Evolutionary conservation across 2,113 vertebrate genomes (phyloP).

Genomic region (Gobiocypris rarus): DNA sequence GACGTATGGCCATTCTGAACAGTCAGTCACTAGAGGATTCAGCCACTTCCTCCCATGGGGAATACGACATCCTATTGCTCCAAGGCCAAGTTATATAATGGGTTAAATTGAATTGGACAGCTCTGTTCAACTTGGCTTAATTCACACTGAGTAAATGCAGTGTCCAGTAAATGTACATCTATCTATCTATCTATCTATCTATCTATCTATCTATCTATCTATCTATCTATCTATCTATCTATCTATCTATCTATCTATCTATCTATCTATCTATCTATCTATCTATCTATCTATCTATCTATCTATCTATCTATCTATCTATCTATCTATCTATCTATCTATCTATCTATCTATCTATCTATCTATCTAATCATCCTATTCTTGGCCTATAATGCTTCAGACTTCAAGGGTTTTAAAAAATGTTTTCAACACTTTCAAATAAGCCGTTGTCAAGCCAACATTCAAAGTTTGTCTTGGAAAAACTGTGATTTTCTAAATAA

Average conservation of each 20-base stretch:
- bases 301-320: no score
- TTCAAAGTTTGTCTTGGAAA: not conserved
- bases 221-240: no score
- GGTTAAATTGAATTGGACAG: constrained; percentile 52
- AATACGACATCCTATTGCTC: constrained; percentile 37
- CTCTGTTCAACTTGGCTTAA: constrained; percentile 34
- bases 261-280: no score
- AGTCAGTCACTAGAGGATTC: constrained; percentile 18
- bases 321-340: no score
- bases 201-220: no score
- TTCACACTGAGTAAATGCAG: not conserved
- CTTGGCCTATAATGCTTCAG: not conserved
- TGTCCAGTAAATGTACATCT: no score
- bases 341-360: no score
- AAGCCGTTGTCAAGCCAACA: not conserved
- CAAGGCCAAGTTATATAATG: constrained; percentile 37
- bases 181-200: no score
- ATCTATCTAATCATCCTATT: no score
- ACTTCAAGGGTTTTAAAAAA: not conserved
- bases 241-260: no score
- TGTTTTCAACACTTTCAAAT: not conserved
- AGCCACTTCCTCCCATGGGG: constrained; percentile 1
- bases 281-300: no score
- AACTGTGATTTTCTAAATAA: no score
- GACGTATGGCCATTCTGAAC: constrained; percentile 18